Conservation (phyloP, 2,888 invertebrate species). For the Ichneumoninae sp. region DNA sequence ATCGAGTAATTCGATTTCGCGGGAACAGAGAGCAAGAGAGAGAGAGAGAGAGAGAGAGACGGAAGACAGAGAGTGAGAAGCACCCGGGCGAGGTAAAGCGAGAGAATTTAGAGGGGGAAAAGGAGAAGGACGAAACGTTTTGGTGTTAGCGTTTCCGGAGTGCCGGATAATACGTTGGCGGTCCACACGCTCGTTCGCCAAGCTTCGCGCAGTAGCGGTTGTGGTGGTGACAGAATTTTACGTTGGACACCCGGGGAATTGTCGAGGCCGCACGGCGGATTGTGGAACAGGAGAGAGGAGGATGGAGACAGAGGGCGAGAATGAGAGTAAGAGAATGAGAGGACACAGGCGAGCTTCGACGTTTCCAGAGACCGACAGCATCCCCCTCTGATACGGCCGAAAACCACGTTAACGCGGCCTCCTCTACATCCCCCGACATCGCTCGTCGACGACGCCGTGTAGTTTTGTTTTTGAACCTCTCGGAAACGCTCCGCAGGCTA, state of each 20-base stretch:
- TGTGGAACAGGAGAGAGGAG: constrained; percentile 37
- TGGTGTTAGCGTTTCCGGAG: constrained; percentile 60
- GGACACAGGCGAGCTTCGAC: constrained; percentile 22
- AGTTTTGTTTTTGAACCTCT: constrained; percentile 64
- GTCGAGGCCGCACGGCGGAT: constrained; percentile 37
- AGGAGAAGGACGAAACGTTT: constrained; percentile 42
- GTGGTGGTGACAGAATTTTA: constrained; percentile 68
- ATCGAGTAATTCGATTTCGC: constrained; percentile 81
- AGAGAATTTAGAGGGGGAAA: constrained; percentile 49
- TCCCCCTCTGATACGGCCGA: constrained; percentile 53
- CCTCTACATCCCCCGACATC: constrained; percentile 21
- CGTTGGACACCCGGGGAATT: constrained; percentile 59
- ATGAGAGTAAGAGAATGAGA: background rate
- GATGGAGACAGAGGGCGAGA: constrained; percentile 14
- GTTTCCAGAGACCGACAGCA: constrained; percentile 38
- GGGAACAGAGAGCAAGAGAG: constrained; percentile 62
- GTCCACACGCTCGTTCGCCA: constrained; percentile 49
- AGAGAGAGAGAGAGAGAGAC: constrained; percentile 56
- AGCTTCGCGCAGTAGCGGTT: constrained; percentile 38
- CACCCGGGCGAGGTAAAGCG: constrained; percentile 19
- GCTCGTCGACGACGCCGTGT: constrained; percentile 47
- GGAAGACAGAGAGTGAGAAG: constrained; percentile 70
- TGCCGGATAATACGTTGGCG: constrained; percentile 64
- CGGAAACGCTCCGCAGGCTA: constrained; percentile 5
- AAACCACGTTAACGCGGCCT: constrained; percentile 58